Percentiles rank a stretch among this genome's conserved stretches.
These are phyloP conservation scores for Polyommatus icarus DNA, from an alignment of 2,888 invertebrate species.

Conservation along the genomic window DNA sequence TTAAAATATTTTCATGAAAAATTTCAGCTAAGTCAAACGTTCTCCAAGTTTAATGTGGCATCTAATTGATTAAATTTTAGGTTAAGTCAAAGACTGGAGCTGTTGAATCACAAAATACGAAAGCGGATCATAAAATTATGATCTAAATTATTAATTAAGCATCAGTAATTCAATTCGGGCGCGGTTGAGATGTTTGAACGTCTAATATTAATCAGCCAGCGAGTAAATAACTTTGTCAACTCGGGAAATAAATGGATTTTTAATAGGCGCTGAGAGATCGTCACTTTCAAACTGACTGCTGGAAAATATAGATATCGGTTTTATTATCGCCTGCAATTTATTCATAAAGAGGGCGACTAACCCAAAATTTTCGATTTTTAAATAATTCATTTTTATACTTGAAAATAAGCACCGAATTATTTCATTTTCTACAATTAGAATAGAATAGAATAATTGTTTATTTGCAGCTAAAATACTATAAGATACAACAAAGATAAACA, in stretches of 20 bases:
- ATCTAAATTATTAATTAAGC: slow-evolving; percentile 19
- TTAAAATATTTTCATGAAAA: neutral
- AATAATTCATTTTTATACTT: too few species aligned
- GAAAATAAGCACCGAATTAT: too few species aligned
- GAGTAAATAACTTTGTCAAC: slow-evolving; percentile 21
- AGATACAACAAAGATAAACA: too few species aligned
- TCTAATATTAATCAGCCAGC: slow-evolving; percentile 16
- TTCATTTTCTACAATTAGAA: too few species aligned
- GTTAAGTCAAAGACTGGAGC: neutral
- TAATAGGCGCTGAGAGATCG: neutral
- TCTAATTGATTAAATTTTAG: neutral
- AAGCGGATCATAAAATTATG: slow-evolving; percentile 5
- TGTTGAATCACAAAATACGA: slow-evolving; percentile 3
- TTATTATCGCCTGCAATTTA: neutral
- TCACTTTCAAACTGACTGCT: neutral
- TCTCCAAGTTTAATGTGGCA: neutral
- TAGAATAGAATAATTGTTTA: too few species aligned
- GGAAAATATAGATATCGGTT: neutral
- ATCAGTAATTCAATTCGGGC: slow-evolving; percentile 2
- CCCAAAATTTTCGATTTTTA: too few species aligned
- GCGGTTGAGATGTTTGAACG: slow-evolving; percentile 7
- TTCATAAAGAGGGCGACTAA: too few species aligned
- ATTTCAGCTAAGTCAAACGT: neutral
- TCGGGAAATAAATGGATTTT: slow-evolving; percentile 13
- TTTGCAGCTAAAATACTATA: too few species aligned